Percentiles rank a stretch among this genome's conserved stretches.
Evolutionary conservation across 2,113 vertebrate genomes (phyloP).

Genomic region (Neodontobutis hainanensis): DNA sequence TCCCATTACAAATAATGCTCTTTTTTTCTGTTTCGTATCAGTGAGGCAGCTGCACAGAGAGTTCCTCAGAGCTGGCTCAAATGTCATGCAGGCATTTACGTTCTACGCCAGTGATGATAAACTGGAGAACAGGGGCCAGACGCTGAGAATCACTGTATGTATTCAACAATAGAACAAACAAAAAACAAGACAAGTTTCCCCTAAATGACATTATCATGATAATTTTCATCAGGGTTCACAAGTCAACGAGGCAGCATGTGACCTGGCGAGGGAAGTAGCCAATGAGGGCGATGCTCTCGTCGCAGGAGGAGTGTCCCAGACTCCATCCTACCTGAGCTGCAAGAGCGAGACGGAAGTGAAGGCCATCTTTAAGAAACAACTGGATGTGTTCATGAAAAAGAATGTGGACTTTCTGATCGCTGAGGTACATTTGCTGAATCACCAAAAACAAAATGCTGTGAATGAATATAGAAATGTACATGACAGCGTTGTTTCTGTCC

Average conservation of each 20-base stretch:
- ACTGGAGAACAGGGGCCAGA: constrained; percentile 93
- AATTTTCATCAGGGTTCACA: constrained; percentile 81
- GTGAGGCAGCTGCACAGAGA: constrained; percentile 94
- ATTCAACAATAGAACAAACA: background rate
- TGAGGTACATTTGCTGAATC: constrained; percentile 81
- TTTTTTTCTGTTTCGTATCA: constrained; percentile 48
- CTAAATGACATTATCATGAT: background rate
- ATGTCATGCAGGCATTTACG: constrained; percentile 95
- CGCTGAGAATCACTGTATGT: constrained; percentile 85
- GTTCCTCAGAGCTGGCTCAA: constrained; percentile 92
- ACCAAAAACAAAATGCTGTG: background rate
- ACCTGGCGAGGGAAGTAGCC: constrained; percentile 92
- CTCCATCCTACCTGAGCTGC: constrained; percentile 95
- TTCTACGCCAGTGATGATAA: constrained; percentile 99
- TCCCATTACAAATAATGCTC: background rate
- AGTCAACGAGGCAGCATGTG: constrained; percentile 96
- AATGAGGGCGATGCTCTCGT: constrained; percentile 92
- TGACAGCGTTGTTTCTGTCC: background rate
- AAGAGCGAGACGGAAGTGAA: constrained; percentile 93
- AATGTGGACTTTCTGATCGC: constrained; percentile 96
- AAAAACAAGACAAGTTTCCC: background rate
- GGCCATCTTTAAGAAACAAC: constrained; percentile 86
- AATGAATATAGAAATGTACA: background rate
- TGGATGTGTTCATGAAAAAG: constrained; percentile 91
- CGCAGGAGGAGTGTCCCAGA: constrained; percentile 95